Evolutionary conservation across 30 jellyfish, hydroid and myxozoan genomes (phyloP).

Genomic region (Turritopsis dohrnii): DNA sequence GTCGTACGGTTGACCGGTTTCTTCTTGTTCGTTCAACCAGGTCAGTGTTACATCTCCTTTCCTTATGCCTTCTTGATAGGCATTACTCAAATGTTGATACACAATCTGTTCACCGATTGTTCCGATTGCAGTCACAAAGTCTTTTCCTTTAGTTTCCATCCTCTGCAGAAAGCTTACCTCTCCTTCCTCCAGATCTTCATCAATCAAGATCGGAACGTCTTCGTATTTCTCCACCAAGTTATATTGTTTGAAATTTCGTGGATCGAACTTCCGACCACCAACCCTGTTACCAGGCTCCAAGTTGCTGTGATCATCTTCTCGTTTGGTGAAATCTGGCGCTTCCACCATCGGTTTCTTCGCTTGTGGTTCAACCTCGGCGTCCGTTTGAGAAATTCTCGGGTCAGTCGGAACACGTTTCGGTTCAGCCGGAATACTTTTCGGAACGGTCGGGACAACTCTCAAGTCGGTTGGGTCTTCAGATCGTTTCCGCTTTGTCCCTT

Average conservation of each 20-base stretch:
- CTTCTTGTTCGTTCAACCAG: constrained; percentile 63
- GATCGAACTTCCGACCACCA: neutral
- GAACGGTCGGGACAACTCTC: neutral
- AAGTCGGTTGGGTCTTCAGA: no score
- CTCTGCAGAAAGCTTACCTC: no score
- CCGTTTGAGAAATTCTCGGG: neutral
- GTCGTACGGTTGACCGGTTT: constrained; percentile 56
- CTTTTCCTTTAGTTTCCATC: neutral
- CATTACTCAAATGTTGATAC: constrained; percentile 9
- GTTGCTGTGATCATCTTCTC: neutral
- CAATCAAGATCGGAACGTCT: neutral
- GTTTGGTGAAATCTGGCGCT: neutral
- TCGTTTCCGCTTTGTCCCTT: neutral
- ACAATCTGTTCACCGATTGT: constrained; percentile 57
- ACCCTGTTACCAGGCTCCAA: neutral
- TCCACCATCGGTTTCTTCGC: neutral
- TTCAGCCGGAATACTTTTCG: neutral
- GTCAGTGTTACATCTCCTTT: constrained; percentile 1
- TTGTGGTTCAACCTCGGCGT: neutral
- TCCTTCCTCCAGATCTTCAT: constrained; percentile 1
- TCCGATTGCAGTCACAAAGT: constrained; percentile 29
- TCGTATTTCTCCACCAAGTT: neutral
- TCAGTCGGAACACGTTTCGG: neutral
- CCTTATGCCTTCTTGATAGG: neutral
- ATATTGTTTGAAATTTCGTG: constrained; percentile 19